Evolutionary conservation across 2,888 invertebrate species (phyloP), one percentile per base, ranked within the genome.

Genomic region (Perithous albicinctus): DNA sequence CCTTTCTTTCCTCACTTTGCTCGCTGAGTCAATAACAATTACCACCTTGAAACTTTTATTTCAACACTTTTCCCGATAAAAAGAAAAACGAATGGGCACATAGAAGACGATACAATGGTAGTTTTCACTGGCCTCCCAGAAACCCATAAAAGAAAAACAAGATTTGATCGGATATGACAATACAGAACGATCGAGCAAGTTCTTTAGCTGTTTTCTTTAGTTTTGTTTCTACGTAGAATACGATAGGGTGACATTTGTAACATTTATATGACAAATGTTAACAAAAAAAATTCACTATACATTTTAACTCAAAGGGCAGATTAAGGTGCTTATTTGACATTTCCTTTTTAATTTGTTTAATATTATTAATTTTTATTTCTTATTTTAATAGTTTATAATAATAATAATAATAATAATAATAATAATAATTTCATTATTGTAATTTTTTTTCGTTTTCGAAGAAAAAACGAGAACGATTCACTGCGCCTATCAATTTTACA

Each of bases 21-120:
- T 64, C 38, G 51, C 54, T 63, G 54, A 73, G 69, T 75, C 74
- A 64, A 74, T 74, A 80, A 80, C 69, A 56, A 75, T 74, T 75
- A 80, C 75, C 75, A 54, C 46, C 75, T 64, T 18, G 43, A 46
- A 64, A 76, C 70, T 80, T 80, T 51, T 59, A 66, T 75, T 64
- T 75, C 43, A 59, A 64, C 41, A 59, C 59, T 59, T 80, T 48
- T 12, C 38, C n/a, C 48, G 35, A 64, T 46, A 54, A 61, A 69
- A 64, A 69, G 35, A 12, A 38, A 59, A 18, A 56, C 10, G 32
- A 63, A 26, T 0, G n/a, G 29, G 46, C 29, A 10, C 46, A n/a
- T 20, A 18, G 8, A 29, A 43, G 43, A 43, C 43, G 18, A 23
- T 35, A 26, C 43, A 26, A 32, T 10, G 43, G 23, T 63, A 63